A percentile compares a stretch with the other conserved stretches of the same genome.
Evolutionary conservation across 1,140 invertebrate genomes (phyloP).

Genomic region (Achatina immaculata): DNA sequence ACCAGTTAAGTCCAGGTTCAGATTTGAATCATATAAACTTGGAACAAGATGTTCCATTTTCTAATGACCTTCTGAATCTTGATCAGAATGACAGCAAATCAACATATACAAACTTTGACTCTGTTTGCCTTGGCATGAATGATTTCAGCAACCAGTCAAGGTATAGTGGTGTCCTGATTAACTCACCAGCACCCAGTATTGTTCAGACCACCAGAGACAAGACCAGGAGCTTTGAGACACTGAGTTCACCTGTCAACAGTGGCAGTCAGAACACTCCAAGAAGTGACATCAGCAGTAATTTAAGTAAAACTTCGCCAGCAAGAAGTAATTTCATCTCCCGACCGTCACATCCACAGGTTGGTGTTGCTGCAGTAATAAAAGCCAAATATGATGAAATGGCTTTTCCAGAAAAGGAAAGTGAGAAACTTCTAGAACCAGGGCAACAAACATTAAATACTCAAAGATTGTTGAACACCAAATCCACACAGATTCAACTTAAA

Average conservation of each 20-base stretch:
- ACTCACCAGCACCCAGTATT: not conserved
- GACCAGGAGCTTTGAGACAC: not conserved
- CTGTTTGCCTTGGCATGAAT: not conserved
- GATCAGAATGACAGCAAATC: constrained; percentile 22
- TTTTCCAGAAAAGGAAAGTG: not conserved
- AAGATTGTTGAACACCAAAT: not conserved
- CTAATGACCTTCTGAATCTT: not conserved
- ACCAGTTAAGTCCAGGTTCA: not conserved
- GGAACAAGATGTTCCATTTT: constrained; percentile 6
- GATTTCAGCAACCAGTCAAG: not conserved
- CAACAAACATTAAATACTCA: not conserved
- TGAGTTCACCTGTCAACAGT: not conserved
- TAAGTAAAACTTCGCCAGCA: not conserved
- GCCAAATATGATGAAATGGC: not conserved
- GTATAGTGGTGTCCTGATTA: not conserved
- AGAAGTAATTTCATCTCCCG: constrained; percentile 24
- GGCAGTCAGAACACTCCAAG: not conserved
- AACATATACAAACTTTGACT: not conserved
- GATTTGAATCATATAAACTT: constrained; percentile 1
- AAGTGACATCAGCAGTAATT: not conserved
- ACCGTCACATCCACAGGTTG: constrained; percentile 1
- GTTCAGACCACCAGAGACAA: not conserved
- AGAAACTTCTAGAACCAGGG: not conserved
- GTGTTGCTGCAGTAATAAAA: constrained; percentile 28
- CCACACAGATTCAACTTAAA: not conserved